phyloP scores from a whole-genome alignment of 2,888 invertebrate species.

The Spisula solida region DNA sequence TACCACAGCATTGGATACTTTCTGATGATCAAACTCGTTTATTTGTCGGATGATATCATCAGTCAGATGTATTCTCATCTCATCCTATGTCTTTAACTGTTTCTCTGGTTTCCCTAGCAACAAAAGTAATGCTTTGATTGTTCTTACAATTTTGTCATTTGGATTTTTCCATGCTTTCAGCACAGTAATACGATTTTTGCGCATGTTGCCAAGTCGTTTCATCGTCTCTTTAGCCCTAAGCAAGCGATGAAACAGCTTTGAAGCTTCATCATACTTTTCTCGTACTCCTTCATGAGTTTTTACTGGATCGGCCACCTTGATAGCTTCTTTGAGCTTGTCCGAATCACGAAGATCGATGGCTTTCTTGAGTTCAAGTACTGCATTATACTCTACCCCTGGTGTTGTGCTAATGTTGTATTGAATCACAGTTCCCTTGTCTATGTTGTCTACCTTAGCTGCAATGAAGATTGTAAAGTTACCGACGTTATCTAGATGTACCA shows the following conservation, averaged over 20 bases:
- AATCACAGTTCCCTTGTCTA: neutral
- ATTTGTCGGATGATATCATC: neutral
- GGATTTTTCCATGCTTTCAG: slow-evolving; percentile 26
- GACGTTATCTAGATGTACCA: neutral
- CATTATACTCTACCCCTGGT: neutral
- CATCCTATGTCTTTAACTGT: neutral
- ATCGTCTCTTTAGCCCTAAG: neutral
- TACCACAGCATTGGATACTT: neutral
- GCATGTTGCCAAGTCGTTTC: slow-evolving; percentile 1
- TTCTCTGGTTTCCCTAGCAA: slow-evolving; percentile 23
- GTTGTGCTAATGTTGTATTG: neutral
- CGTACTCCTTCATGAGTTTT: neutral
- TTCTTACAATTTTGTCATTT: neutral
- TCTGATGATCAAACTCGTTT: neutral
- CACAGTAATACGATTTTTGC: neutral
- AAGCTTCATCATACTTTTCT: neutral
- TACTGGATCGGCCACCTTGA: neutral
- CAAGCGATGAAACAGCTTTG: neutral
- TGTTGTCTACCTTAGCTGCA: neutral
- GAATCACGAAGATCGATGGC: neutral
- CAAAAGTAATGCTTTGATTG: slow-evolving; percentile 25
- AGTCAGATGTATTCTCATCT: slow-evolving; percentile 13
- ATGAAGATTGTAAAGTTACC: neutral
- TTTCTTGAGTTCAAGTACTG: neutral
- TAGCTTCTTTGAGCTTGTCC: neutral